Conservation (phyloP, 35 echinoderm and acorn worm genomes). For the Acanthaster planci region DNA sequence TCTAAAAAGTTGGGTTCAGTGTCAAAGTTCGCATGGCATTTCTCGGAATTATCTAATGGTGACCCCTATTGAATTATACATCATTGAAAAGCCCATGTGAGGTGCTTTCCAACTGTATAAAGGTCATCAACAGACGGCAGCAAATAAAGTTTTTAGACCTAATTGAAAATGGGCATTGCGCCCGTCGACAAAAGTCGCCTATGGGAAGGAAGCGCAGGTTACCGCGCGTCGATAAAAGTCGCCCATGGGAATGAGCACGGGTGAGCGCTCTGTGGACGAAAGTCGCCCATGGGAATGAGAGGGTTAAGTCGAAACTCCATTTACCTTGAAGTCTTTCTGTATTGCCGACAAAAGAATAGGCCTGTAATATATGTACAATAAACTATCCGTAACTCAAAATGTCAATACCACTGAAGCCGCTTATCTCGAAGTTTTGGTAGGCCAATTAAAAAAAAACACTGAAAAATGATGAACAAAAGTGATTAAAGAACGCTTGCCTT, state of each 20-base stretch:
- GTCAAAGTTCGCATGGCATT: not conserved
- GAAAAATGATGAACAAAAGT: too few relatives aligned
- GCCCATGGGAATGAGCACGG: not conserved
- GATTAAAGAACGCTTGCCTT: too few relatives aligned
- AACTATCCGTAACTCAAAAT: too few relatives aligned
- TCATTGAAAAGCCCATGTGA: not conserved
- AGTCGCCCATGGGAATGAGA: too few relatives aligned
- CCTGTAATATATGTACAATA: too few relatives aligned
- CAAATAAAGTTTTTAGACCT: not conserved
- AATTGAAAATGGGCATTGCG: not conserved
- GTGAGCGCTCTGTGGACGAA: too few relatives aligned
- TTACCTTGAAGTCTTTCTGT: too few relatives aligned
- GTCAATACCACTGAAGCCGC: too few relatives aligned
- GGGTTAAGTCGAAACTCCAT: too few relatives aligned
- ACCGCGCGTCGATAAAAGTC: constrained; percentile 1
- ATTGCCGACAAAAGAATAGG: too few relatives aligned
- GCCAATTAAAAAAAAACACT: too few relatives aligned
- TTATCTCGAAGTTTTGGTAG: too few relatives aligned
- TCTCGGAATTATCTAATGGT: not conserved
- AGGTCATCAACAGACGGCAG: not conserved
- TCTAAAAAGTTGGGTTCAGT: not conserved
- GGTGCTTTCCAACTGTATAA: not conserved
- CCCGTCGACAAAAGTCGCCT: not conserved
- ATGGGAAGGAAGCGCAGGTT: not conserved
- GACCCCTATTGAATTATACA: not conserved